phyloP scores from a whole-genome alignment of 2,797 vertebrate genomes.

The Amniataba percoides region DNA sequence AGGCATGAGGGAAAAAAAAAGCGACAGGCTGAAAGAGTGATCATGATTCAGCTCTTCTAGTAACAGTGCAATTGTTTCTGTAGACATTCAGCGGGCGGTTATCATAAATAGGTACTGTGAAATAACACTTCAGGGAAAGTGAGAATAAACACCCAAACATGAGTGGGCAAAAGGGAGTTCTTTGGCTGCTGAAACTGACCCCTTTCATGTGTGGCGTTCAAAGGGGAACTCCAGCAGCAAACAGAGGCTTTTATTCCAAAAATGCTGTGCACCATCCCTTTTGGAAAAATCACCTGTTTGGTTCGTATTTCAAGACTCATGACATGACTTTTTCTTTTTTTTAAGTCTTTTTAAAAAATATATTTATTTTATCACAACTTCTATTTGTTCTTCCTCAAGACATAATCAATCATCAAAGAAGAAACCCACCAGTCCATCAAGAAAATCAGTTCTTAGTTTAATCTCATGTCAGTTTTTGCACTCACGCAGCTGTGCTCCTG shows the following conservation, averaged over 20 bases:
- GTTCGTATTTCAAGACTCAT: not conserved
- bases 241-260: slow-evolving; percentile 48
- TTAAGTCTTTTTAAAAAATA: not conserved
- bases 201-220: slow-evolving; percentile 45
- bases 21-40: slow-evolving; percentile 41
- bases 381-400: not conserved
- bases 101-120: slow-evolving; percentile 78
- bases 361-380: not conserved
- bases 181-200: slow-evolving; percentile 58
- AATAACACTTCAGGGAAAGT: slow-evolving; percentile 79
- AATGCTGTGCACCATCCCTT: slow-evolving; percentile 5
- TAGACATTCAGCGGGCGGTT: slow-evolving; percentile 72
- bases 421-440: not conserved
- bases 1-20: slow-evolving; percentile 31
- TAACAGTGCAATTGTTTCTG: slow-evolving; percentile 72
- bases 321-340: not conserved
- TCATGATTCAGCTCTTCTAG: slow-evolving; percentile 80
- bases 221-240: slow-evolving; percentile 58
- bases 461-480: not conserved
- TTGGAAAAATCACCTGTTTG: slow-evolving; percentile 33
- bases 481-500: not conserved
- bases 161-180: slow-evolving; percentile 48
- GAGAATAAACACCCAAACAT: slow-evolving; percentile 74
- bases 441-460: not conserved
- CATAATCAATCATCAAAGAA: not conserved